phyloP scores from a whole-genome alignment of 2,113 vertebrate species.

The Balaeniceps rex region DNA sequence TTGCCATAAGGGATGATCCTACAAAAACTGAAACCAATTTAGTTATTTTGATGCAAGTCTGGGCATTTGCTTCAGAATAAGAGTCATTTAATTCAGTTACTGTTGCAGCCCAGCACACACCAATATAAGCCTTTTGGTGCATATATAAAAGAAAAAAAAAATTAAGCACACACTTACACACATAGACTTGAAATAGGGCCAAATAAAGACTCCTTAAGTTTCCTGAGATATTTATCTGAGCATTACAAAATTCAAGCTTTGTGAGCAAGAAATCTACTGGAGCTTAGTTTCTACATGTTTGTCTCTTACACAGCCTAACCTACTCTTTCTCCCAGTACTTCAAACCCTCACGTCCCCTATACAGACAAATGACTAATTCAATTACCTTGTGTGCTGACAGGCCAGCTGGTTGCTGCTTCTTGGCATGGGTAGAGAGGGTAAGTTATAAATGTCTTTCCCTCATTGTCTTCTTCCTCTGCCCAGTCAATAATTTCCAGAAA shows the following conservation, averaged over 20 bases:
- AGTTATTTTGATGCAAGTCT: background rate
- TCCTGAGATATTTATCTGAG: conserved; percentile 3
- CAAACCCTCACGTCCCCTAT: background rate
- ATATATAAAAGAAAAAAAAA: background rate
- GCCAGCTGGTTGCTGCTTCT: conserved; percentile 34
- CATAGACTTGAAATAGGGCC: background rate
- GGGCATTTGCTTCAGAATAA: background rate
- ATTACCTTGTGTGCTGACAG: conserved; percentile 32
- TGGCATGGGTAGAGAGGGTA: background rate
- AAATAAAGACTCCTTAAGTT: background rate
- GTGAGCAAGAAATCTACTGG: background rate
- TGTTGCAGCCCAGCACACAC: background rate
- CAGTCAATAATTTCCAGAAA: background rate
- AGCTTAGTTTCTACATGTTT: conserved; percentile 27
- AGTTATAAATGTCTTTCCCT: conserved; percentile 11
- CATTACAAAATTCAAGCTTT: conserved; percentile 18
- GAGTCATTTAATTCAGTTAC: background rate
- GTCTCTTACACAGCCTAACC: background rate
- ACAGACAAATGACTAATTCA: conserved; percentile 40
- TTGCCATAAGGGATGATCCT: background rate
- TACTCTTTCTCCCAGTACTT: background rate
- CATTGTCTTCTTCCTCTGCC: background rate
- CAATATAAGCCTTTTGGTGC: background rate
- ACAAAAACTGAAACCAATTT: conserved; percentile 24
- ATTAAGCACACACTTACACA: background rate